phyloP scores from a whole-genome alignment of 2,888 invertebrate species.

The Drosophila infuscata region DNA sequence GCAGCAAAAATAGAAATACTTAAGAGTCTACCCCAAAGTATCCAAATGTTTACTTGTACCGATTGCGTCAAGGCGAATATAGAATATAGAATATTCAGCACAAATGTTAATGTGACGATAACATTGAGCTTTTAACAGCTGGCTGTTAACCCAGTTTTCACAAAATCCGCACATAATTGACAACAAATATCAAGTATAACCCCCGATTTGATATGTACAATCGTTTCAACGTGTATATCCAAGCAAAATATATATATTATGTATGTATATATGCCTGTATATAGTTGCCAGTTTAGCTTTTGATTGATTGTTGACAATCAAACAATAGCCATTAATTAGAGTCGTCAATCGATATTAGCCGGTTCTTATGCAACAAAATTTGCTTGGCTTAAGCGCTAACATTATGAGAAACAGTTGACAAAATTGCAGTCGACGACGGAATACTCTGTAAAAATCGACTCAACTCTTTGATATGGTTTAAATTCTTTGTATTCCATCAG shows the following conservation, averaged over 20 bases:
- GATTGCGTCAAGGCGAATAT: conserved; percentile 28
- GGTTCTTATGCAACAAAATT: background rate
- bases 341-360: background rate
- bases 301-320: background rate
- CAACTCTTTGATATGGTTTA: background rate
- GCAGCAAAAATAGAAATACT: conserved; percentile 33
- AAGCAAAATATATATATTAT: background rate
- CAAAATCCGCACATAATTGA: background rate
- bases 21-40: conserved; percentile 28
- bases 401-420: background rate
- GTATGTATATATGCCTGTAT: background rate
- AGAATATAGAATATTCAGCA: conserved; percentile 17
- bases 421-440: background rate
- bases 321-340: conserved; percentile 3
- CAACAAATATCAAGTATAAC: background rate
- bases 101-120: conserved; percentile 33
- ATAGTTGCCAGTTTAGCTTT: background rate
- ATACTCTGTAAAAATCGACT: background rate
- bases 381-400: background rate
- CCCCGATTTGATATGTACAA: background rate
- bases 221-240: background rate
- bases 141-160: conserved; percentile 37
- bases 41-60: conserved; percentile 30
- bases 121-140: conserved; percentile 46
- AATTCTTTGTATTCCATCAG: background rate